Conservation (phyloP, 2,888 invertebrate species). For the Elmis aenea region DNA sequence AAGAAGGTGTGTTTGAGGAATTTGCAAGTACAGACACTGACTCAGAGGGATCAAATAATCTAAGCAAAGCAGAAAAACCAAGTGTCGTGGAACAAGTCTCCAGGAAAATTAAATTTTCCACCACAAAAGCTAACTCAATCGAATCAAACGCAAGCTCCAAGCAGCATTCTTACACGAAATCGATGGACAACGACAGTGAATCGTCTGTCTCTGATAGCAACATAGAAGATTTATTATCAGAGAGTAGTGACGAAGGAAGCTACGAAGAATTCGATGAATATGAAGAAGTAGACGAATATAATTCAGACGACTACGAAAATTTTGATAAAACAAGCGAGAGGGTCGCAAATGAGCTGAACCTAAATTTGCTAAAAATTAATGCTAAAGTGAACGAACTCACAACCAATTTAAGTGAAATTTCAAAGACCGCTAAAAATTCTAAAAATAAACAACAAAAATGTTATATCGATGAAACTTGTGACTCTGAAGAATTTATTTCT, state of each 20-base stretch:
- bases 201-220: slow-evolving; percentile 47
- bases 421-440: slow-evolving; percentile 4
- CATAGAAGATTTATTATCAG: slow-evolving; percentile 39
- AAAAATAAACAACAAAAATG: slow-evolving; percentile 17
- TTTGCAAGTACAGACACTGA: too few relatives aligned
- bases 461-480: slow-evolving; percentile 39
- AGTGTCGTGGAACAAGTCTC: slow-evolving; percentile 10
- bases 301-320: slow-evolving; percentile 44
- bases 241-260: slow-evolving; percentile 34
- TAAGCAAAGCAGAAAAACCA: slow-evolving; percentile 26
- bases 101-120: slow-evolving; percentile 23
- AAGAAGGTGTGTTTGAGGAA: slow-evolving; percentile 29
- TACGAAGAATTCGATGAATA: slow-evolving; percentile 42
- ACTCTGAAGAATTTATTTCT: slow-evolving; percentile 32
- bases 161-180: slow-evolving; percentile 45
- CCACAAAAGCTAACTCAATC: slow-evolving; percentile 38
- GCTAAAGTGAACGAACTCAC: slow-evolving; percentile 30
- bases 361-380: slow-evolving; percentile 32
- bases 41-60: slow-evolving; percentile 26
- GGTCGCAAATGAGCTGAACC: slow-evolving; percentile 29
- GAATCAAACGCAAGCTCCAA: slow-evolving; percentile 43
- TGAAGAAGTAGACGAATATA: slow-evolving; percentile 41
- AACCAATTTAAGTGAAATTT: slow-evolving; percentile 24
- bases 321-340: slow-evolving; percentile 28
- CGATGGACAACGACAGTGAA: slow-evolving; percentile 43